Evolutionary conservation across 2,113 vertebrate species (phyloP), one percentile per base, ranked within the genome.

Genomic region (Mungos mungo): DNA sequence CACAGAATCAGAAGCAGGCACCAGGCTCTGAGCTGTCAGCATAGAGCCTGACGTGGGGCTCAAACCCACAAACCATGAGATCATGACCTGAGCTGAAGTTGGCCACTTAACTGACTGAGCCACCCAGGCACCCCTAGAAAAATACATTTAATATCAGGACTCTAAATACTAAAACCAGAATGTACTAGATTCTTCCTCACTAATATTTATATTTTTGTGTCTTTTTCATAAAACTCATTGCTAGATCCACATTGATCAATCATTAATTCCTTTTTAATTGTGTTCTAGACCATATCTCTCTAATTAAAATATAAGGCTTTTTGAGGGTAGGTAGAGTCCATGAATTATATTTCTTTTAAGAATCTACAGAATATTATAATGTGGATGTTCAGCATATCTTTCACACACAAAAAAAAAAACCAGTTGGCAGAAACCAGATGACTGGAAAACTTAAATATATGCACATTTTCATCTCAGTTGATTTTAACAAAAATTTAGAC

Each of bases 241-340:
- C 50, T 10, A 71, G 16, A 71, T 3, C 31, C 45, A 88, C 29
- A 69, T 50, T 81, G 8, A 15, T 91, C 35, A 77, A 2, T 47
- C 7, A 5, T 84, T 93, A 93, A 96, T 47, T 88, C 68, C 35
- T 93, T 88, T 77, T 81, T 50, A 50, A 87, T 71, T 96, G 38
- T 84, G 3, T 77, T 92, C 81, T 91, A 25, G 31, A 65, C 1
- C 29, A 27, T 45, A 38, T 54, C 27, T 90, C 25, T 79, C 29
- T 88, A 93, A 45, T 25, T 77, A n/a, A 71, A 95, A 71, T 18
- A 76, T 35, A 82, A 87, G 29, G 7, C 72, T 86, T 92, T 47
- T 47, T 90, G 35, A 72, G 27, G 3, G 7, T 65, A 38, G 45
- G 25, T 84, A 38, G 38, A 2, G 27, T 14, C 65, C 21, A 77